Conservation (phyloP, 1,140 invertebrate species). For the Cydia amplana region DNA sequence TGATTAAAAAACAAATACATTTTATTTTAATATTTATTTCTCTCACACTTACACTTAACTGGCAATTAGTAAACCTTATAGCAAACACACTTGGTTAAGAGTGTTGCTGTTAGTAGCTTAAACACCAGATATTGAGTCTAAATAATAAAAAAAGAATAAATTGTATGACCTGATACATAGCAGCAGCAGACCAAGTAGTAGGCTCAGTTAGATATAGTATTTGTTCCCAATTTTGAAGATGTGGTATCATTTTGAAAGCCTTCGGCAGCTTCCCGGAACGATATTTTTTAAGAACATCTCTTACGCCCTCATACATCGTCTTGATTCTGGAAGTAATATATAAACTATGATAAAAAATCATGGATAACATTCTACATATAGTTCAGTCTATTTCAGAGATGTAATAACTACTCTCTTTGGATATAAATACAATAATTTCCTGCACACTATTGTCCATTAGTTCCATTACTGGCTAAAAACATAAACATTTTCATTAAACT, state of each 20-base stretch:
- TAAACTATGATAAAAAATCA: constrained; percentile 29
- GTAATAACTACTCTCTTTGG: no score
- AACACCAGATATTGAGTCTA: constrained; percentile 9
- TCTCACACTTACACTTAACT: no score
- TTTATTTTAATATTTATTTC: no score
- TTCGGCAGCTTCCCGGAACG: constrained; percentile 98
- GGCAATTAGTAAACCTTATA: no score
- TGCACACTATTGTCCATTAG: no score
- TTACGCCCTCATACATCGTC: constrained; percentile 93
- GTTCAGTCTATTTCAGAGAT: no score
- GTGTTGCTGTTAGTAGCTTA: background rate
- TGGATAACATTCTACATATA: no score
- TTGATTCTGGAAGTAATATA: constrained; percentile 77
- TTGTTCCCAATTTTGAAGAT: constrained; percentile 97
- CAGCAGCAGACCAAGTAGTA: constrained; percentile 92
- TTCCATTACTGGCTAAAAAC: no score
- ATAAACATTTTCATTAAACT: no score
- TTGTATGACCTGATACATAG: constrained; percentile 89
- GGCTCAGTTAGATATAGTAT: constrained; percentile 94
- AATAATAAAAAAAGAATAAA: constrained; percentile 3
- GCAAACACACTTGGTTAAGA: background rate
- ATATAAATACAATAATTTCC: no score
- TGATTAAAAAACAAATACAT: constrained; percentile 62
- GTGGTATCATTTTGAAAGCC: constrained; percentile 98
- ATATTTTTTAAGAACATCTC: constrained; percentile 92